Conservation (phyloP, 2,113 vertebrate genomes). For the Poicephalus meyeri region DNA sequence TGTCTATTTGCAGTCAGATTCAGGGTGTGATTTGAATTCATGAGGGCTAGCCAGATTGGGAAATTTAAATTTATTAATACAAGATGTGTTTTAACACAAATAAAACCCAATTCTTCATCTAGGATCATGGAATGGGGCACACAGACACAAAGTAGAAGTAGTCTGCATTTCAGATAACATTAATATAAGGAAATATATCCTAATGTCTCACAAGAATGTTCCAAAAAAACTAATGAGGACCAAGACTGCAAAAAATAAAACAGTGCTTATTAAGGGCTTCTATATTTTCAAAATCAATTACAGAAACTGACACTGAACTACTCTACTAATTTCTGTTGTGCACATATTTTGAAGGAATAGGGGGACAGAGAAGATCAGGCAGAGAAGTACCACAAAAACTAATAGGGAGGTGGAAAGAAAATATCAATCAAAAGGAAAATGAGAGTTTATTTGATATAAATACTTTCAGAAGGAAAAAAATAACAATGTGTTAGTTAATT, state of each 20-base stretch:
- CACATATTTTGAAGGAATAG: background rate
- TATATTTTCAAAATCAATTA: background rate
- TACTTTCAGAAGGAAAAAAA: background rate
- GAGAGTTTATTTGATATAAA: background rate
- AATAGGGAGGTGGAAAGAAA: background rate
- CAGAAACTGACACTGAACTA: background rate
- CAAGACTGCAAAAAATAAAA: background rate
- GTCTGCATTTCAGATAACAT: background rate
- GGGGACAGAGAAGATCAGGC: background rate
- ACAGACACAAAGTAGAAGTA: background rate
- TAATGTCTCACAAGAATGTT: background rate
- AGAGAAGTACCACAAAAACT: background rate
- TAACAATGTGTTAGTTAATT: background rate
- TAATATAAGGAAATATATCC: background rate
- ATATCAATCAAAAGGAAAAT: background rate
- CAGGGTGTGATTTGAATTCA: background rate
- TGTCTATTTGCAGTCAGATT: background rate
- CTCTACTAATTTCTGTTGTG: background rate
- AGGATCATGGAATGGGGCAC: background rate
- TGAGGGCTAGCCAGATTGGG: background rate
- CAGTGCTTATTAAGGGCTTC: background rate
- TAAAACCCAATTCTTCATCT: background rate
- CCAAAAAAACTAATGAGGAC: background rate
- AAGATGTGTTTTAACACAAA: background rate
- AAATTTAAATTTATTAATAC: background rate